Base-by-base conservation (phyloP, 2,888 invertebrate species). In the Fabriciana adippe region DNA sequence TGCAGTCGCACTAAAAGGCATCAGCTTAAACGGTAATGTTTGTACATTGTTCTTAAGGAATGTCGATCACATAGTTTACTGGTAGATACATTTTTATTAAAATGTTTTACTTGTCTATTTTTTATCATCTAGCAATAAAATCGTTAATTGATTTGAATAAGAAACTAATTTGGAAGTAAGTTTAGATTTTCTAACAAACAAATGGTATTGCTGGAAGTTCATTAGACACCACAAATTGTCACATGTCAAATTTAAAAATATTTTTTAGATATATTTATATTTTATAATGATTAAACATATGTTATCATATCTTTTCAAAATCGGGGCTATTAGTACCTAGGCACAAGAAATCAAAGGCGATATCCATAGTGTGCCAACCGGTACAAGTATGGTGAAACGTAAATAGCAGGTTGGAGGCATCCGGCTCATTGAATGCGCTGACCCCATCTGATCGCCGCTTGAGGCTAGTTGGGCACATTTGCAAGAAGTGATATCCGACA, bases 351-450 rank as follows among this genome's bases (percentile, higher is more conserved):
- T 83, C 80, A 81, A 83, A 86, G 84, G 82, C 79, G 83, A 81
- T 83, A 80, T 79, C 82, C 86, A 88, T 89, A 90, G 87, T 90
- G 89, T 89, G 89, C 89, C 90, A 89, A 88, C 90, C 79, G 85
- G 86, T 88, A 88, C 86, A 77, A 79, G 86, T 89, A 89, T 86
- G 89, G 90, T 85, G 89, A 90, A 90, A 90, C 89, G 88, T 89
- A 90, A 89, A 90, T 87, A 89, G 90, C 90, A 88, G 88, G 91
- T 89, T 89, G 84, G 81, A 87, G 86, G 88, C 87, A 91, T 92
- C 91, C 92, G 91, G 87, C 89, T 90, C 87, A 92, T 91, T 91
- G 89, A 92, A 92, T 90, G 87, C 89, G 89, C 86, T 91, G 92
- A 92, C 92, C 92, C 86, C 91, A 92, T 92, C 90, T 92, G 92